These are phyloP conservation scores for Agrilus cyanescens DNA, from an alignment of 2,888 invertebrate species.

Conservation along the genomic window DNA sequence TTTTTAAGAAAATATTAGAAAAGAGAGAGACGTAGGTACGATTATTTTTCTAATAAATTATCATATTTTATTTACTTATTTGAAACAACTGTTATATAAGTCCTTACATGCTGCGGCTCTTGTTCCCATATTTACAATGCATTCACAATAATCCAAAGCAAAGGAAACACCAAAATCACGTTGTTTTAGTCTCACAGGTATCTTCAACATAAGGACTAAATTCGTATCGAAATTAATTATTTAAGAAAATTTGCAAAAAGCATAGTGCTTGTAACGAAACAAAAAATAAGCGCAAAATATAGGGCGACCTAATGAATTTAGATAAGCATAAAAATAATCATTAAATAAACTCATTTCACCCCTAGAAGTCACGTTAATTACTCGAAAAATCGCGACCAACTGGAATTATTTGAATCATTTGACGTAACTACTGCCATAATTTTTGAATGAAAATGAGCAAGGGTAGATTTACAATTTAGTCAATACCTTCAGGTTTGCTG, in stretches of 20 bases:
- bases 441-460: too few species aligned
- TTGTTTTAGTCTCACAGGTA: constrained; percentile 41
- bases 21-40: background rate
- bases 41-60: background rate
- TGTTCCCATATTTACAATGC: constrained; percentile 72
- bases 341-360: too few species aligned
- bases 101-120: constrained; percentile 87
- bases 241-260: too few species aligned
- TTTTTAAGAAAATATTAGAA: background rate
- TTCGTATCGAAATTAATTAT: constrained; percentile 5
- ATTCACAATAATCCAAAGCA: constrained; percentile 41
- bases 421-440: too few species aligned
- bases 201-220: constrained; percentile 37
- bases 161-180: constrained; percentile 41
- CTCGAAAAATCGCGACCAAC: too few species aligned
- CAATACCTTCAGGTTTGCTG: too few species aligned
- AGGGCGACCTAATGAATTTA: background rate
- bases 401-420: too few species aligned
- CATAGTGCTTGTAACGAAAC: background rate
- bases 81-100: constrained; percentile 13
- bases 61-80: too few species aligned
- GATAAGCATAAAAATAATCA: background rate
- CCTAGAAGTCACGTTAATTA: too few species aligned
- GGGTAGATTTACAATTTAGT: too few species aligned
- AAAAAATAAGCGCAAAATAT: background rate